Evolutionary conservation across 2,888 invertebrate genomes (phyloP).

Genomic region (Drosophila affinis): DNA sequence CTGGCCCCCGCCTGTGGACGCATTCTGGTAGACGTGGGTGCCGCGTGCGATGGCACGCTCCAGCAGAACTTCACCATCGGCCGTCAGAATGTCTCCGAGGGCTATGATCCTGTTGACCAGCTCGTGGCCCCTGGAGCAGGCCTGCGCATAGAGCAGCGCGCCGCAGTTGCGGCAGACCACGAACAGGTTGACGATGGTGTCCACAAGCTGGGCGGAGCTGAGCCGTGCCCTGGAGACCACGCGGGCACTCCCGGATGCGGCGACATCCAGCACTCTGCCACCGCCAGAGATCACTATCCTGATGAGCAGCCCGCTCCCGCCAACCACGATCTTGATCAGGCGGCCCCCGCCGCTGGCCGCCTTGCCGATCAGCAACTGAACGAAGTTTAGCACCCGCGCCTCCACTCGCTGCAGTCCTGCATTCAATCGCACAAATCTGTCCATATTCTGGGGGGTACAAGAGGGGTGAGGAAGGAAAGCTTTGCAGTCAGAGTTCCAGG

Average conservation of each 20-base stretch:
- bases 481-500: too few species aligned
- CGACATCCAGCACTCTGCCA: background rate
- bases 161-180: background rate
- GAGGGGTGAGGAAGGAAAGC: background rate
- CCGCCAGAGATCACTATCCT: background rate
- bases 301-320: background rate
- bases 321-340: background rate
- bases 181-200: background rate
- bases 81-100: too few species aligned
- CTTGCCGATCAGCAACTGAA: too few species aligned
- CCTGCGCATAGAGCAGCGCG: background rate
- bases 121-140: background rate
- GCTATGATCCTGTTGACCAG: background rate
- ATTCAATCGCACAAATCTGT: background rate
- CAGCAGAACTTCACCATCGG: background rate
- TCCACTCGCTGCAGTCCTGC: background rate
- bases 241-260: background rate
- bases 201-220: background rate
- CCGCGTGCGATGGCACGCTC: background rate
- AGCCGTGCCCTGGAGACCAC: background rate
- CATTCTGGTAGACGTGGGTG: background rate
- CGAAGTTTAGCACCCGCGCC: background rate
- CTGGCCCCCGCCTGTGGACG: background rate
- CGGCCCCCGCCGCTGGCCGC: slow-evolving; percentile 2
- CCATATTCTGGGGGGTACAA: background rate